Evolutionary conservation across 2,888 invertebrate species (phyloP).

Genomic region (Rutpela maculata): DNA sequence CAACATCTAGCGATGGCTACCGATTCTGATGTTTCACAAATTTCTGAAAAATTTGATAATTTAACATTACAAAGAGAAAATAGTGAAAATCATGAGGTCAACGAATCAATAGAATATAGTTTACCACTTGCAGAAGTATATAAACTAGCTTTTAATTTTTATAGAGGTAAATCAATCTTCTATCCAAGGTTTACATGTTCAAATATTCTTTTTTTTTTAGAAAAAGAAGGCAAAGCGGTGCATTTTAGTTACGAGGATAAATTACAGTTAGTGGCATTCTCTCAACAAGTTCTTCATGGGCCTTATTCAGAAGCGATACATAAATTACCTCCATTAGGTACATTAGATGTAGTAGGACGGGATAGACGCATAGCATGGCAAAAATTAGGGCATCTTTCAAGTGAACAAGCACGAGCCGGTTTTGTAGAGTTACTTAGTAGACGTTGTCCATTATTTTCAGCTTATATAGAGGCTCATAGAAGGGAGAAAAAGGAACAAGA

Average conservation of each 20-base stretch:
- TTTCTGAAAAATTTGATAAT: slow-evolving; percentile 67
- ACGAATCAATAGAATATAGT: slow-evolving; percentile 77
- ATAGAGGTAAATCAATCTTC: slow-evolving; percentile 84
- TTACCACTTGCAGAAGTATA: slow-evolving; percentile 88
- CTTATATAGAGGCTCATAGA: slow-evolving; percentile 93
- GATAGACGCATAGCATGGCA: slow-evolving; percentile 97
- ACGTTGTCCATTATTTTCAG: slow-evolving; percentile 92
- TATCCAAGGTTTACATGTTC: not conserved
- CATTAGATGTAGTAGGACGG: slow-evolving; percentile 95
- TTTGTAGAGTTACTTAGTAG: slow-evolving; percentile 92
- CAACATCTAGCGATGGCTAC: slow-evolving; percentile 47
- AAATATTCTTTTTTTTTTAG: slow-evolving; percentile 74
- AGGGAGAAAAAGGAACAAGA: slow-evolving; percentile 90
- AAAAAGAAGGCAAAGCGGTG: slow-evolving; percentile 98
- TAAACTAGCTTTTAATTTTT: slow-evolving; percentile 91
- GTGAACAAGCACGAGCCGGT: slow-evolving; percentile 92
- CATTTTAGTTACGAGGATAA: slow-evolving; percentile 96
- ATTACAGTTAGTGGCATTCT: slow-evolving; percentile 91
- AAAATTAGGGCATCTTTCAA: slow-evolving; percentile 88
- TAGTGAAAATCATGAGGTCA: slow-evolving; percentile 60
- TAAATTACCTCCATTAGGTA: slow-evolving; percentile 86
- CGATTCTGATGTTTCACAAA: slow-evolving; percentile 64
- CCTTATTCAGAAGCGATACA: slow-evolving; percentile 83
- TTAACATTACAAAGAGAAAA: slow-evolving; percentile 59
- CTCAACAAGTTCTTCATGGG: slow-evolving; percentile 93